Evolutionary conservation across 1,140 invertebrate genomes (phyloP).

Genomic region (Drosophila simulans): DNA sequence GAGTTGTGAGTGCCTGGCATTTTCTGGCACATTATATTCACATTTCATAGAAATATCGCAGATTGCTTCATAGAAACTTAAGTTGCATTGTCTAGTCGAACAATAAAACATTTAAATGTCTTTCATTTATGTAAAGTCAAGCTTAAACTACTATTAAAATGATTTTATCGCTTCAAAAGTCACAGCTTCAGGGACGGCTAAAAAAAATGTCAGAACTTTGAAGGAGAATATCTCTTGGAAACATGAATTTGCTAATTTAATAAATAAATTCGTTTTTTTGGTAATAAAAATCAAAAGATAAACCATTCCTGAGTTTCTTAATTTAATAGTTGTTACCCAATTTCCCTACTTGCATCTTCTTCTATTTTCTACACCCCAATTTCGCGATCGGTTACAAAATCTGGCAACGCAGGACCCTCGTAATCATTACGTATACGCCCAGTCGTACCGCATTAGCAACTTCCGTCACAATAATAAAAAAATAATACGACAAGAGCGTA

Average conservation of each 20-base stretch:
- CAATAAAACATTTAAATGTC: slow-evolving; percentile 18
- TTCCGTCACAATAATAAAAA: slow-evolving; percentile 57
- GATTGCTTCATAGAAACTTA: slow-evolving; percentile 20
- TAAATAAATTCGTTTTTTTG: background rate
- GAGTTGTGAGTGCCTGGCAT: slow-evolving; percentile 24
- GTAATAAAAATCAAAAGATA: background rate
- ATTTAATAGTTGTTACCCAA: background rate
- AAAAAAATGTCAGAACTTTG: slow-evolving; percentile 18
- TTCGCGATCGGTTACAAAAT: slow-evolving; percentile 34
- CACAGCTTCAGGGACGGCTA: slow-evolving; percentile 21
- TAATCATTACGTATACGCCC: slow-evolving; percentile 67
- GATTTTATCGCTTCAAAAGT: slow-evolving; percentile 24
- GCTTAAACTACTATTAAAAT: slow-evolving; percentile 19
- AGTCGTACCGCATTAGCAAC: slow-evolving; percentile 54
- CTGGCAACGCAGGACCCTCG: slow-evolving; percentile 27
- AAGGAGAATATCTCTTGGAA: background rate
- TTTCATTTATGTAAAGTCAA: slow-evolving; percentile 32
- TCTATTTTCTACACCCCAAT: slow-evolving; percentile 17
- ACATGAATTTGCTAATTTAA: too few species aligned
- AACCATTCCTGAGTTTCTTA: background rate
- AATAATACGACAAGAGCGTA: slow-evolving; percentile 21
- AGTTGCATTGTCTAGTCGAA: slow-evolving; percentile 27
- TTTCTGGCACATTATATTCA: slow-evolving; percentile 20
- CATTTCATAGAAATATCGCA: slow-evolving; percentile 25
- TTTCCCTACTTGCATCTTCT: background rate